A percentile compares a stretch with the other conserved stretches of the same genome.
phyloP scores from a whole-genome alignment of 2,113 vertebrate species.

The Labeo catla region DNA sequence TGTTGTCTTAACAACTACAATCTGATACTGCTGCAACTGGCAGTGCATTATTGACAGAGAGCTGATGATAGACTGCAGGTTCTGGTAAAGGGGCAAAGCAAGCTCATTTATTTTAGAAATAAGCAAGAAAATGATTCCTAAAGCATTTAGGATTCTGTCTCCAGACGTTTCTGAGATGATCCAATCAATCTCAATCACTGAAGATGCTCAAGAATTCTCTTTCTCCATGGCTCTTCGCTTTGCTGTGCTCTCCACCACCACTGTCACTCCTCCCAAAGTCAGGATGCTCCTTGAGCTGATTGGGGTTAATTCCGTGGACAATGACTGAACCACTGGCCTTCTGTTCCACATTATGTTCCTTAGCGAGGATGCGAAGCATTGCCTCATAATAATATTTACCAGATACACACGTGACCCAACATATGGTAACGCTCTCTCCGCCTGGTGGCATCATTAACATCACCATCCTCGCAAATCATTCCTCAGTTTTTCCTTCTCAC shows the following conservation, averaged over 20 bases:
- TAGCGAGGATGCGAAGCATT: slow-evolving; percentile 58
- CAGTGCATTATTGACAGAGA: background rate
- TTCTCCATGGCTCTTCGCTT: slow-evolving; percentile 19
- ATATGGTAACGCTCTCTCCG: slow-evolving; percentile 65
- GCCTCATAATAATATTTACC: slow-evolving; percentile 70
- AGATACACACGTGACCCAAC: slow-evolving; percentile 63
- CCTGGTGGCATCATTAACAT: slow-evolving; percentile 58
- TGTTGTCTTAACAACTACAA: background rate
- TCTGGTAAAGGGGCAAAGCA: background rate
- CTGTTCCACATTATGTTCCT: slow-evolving; percentile 70
- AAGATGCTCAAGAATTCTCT: slow-evolving; percentile 53
- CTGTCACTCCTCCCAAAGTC: slow-evolving; percentile 39
- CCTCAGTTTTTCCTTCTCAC: slow-evolving; percentile 44
- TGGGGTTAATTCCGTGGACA: slow-evolving; percentile 73
- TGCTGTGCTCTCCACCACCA: background rate
- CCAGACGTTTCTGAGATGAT: slow-evolving; percentile 6
- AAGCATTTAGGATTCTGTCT: background rate
- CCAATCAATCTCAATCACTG: background rate
- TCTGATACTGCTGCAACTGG: background rate
- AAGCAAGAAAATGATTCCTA: background rate
- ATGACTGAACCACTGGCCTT: slow-evolving; percentile 64
- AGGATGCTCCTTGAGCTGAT: slow-evolving; percentile 64
- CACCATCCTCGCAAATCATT: slow-evolving; percentile 33
- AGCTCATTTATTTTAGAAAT: background rate
- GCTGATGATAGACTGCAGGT: background rate